Conservation (phyloP, 2,888 invertebrate genomes). For the Idaea dimidiata region DNA sequence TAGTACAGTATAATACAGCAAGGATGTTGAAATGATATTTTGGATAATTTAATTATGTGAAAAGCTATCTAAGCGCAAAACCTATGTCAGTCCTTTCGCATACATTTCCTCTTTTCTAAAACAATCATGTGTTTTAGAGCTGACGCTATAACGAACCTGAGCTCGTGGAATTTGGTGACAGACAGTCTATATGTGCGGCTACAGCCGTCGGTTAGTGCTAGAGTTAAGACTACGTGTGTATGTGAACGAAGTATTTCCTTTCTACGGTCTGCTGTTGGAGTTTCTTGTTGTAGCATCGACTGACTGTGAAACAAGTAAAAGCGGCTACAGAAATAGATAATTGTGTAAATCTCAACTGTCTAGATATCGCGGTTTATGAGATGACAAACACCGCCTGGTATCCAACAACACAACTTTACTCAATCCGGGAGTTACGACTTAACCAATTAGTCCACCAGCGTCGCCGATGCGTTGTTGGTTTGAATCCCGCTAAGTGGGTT, state of each 20-base stretch:
- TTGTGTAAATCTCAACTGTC: background rate
- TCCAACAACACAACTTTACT: too few relatives aligned
- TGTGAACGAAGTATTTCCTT: slow-evolving; percentile 50
- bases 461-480: too few relatives aligned
- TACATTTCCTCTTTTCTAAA: slow-evolving; percentile 63
- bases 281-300: slow-evolving; percentile 45
- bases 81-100: slow-evolving; percentile 57
- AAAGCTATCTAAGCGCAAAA: slow-evolving; percentile 35
- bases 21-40: too few relatives aligned
- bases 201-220: slow-evolving; percentile 51
- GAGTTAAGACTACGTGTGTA: slow-evolving; percentile 48
- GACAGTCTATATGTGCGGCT: slow-evolving; percentile 49
- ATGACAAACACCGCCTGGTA: too few relatives aligned
- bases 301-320: slow-evolving; percentile 49
- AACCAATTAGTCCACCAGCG: too few relatives aligned
- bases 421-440: too few relatives aligned
- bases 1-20: too few relatives aligned
- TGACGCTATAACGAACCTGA: slow-evolving; percentile 57
- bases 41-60: too few relatives aligned
- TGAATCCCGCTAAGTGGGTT: too few relatives aligned
- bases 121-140: slow-evolving; percentile 66
- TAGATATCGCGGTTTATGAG: background rate
- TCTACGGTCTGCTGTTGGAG: slow-evolving; percentile 27
- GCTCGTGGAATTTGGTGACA: slow-evolving; percentile 59
- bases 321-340: background rate